phyloP scores from a whole-genome alignment of 1,140 invertebrate genomes.

The Lineus longissimus region DNA sequence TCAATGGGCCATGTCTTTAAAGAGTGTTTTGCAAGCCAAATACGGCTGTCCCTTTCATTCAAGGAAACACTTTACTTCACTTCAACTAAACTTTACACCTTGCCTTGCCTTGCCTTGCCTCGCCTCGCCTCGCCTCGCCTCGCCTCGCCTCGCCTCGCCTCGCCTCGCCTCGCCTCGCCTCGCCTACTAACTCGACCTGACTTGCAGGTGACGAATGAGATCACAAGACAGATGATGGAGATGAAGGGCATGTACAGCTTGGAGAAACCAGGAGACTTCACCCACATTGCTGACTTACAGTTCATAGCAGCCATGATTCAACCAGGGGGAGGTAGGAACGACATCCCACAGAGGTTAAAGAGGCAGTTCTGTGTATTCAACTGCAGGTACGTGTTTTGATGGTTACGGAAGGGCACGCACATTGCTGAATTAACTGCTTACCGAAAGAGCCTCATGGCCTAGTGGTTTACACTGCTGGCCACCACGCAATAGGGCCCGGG shows the following conservation, averaged over 20 bases:
- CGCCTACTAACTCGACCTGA: not conserved
- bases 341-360: conserved; percentile 91
- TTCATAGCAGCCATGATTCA: conserved; percentile 86
- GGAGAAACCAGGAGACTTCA: conserved; percentile 95
- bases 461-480: no score
- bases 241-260: conserved; percentile 96
- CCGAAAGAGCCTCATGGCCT: no score
- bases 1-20: no score
- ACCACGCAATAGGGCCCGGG: no score
- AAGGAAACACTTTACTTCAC: no score
- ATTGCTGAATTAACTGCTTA: no score
- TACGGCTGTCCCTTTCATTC: no score
- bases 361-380: conserved; percentile 93
- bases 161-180: not conserved
- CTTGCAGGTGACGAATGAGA: conserved; percentile 82
- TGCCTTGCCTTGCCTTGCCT: not conserved
- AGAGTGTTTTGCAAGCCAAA: no score
- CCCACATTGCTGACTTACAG: conserved; percentile 82
- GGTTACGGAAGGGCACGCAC: no score
- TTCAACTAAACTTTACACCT: not conserved
- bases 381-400: conserved; percentile 74
- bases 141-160: conserved; percentile 1
- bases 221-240: conserved; percentile 91
- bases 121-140: not conserved
- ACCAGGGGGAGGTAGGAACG: conserved; percentile 89